These are phyloP conservation scores for Glomeris marginata DNA, from an alignment of 2,888 invertebrate species.

Conservation along the genomic window DNA sequence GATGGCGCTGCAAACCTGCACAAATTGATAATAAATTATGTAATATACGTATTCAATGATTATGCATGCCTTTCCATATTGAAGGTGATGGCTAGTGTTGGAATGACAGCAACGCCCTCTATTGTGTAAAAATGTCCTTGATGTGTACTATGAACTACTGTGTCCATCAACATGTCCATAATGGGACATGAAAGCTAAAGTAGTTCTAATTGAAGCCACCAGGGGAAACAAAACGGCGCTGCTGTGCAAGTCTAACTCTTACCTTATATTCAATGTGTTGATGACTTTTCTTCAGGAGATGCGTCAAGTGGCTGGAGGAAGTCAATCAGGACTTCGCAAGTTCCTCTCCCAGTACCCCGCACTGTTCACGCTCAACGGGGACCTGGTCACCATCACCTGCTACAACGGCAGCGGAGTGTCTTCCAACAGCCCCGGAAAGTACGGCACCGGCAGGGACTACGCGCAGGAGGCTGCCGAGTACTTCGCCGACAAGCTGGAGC, in stretches of 20 bases:
- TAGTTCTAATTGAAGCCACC: too few relatives aligned
- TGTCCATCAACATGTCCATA: too few relatives aligned
- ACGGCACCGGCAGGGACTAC: constrained; percentile 55
- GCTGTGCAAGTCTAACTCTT: too few relatives aligned
- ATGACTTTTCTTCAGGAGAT: constrained; percentile 32
- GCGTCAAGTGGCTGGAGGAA: constrained; percentile 51
- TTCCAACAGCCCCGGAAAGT: constrained; percentile 26
- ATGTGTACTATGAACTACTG: neutral
- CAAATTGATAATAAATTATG: too few relatives aligned
- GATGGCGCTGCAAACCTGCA: too few relatives aligned
- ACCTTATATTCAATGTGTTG: too few relatives aligned
- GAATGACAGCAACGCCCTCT: neutral
- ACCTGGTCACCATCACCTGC: constrained; percentile 34
- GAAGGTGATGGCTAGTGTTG: constrained; percentile 3
- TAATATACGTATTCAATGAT: too few relatives aligned
- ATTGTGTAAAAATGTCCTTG: neutral
- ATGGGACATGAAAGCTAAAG: too few relatives aligned
- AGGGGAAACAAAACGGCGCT: too few relatives aligned
- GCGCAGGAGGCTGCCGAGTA: constrained; percentile 95
- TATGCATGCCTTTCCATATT: too few relatives aligned
- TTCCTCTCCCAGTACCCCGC: constrained; percentile 94
- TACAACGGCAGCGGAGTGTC: constrained; percentile 16
- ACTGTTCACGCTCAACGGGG: constrained; percentile 86
- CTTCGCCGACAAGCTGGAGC: constrained; percentile 84
- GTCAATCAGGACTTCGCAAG: constrained; percentile 90